Conservation (phyloP, 1,140 invertebrate genomes). For the Acyrthosiphon pisum region DNA sequence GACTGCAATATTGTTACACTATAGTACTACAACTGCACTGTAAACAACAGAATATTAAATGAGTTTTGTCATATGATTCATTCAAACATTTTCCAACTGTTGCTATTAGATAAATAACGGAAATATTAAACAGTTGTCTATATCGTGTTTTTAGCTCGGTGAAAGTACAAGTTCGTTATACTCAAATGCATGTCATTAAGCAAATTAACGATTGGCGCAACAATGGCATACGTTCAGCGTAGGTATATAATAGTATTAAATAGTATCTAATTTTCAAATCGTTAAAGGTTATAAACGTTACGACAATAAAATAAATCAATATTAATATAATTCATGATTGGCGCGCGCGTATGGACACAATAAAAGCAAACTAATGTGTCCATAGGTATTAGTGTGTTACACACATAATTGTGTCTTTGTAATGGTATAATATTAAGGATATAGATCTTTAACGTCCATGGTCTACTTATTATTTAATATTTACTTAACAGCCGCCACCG, state of each 20-base stretch:
- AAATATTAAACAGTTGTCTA: not conserved
- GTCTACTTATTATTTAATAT: not conserved
- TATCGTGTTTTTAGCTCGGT: not conserved
- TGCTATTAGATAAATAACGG: not conserved
- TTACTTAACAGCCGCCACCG: not conserved
- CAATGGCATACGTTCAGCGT: not conserved
- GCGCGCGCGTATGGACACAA: not conserved
- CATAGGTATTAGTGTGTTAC: not conserved
- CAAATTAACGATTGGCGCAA: not conserved
- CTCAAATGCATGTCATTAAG: not conserved
- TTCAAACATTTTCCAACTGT: not conserved
- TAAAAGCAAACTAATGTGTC: not conserved
- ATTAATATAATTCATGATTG: not conserved
- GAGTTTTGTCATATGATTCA: not conserved
- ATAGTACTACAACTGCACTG: not conserved
- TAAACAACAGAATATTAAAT: not conserved
- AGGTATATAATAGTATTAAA: not conserved
- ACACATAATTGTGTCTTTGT: not conserved
- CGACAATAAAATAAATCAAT: not conserved
- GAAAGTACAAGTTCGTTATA: constrained; percentile 11
- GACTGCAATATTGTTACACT: not conserved
- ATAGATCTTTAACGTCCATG: not conserved
- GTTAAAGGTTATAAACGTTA: not conserved
- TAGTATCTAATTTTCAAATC: not conserved
- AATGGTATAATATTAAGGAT: not conserved